Percentiles rank a stretch among this genome's conserved stretches.
Evolutionary conservation across 1,140 invertebrate genomes (phyloP).

Genomic region (Drosophila saltans): DNA sequence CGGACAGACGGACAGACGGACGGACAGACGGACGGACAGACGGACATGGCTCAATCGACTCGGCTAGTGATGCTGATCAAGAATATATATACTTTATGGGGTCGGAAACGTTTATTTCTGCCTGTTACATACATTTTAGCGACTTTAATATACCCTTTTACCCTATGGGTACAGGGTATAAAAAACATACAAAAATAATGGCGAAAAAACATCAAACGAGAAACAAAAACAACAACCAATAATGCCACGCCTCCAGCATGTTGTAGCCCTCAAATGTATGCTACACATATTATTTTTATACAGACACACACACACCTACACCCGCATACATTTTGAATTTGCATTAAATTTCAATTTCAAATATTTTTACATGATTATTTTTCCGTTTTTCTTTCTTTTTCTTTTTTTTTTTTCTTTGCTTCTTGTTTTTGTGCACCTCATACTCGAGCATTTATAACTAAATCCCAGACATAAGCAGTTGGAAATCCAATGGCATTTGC

Average conservation of each 20-base stretch:
- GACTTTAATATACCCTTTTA: too few species aligned
- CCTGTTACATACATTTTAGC: too few species aligned
- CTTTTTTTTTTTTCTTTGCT: slow-evolving; percentile 16
- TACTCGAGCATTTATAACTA: slow-evolving; percentile 70
- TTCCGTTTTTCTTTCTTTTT: slow-evolving; percentile 2
- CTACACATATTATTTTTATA: slow-evolving; percentile 56
- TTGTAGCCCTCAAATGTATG: slow-evolving; percentile 40
- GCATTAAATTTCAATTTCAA: slow-evolving; percentile 78
- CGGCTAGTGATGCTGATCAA: too few species aligned
- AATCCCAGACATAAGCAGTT: slow-evolving; percentile 76
- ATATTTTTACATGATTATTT: slow-evolving; percentile 44
- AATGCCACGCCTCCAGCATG: slow-evolving; percentile 47
- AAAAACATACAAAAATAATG: slow-evolving; percentile 19
- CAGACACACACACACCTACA: slow-evolving; percentile 5
- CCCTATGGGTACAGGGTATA: too few species aligned
- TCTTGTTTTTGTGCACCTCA: slow-evolving; percentile 27
- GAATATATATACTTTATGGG: too few species aligned
- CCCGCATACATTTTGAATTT: slow-evolving; percentile 47
- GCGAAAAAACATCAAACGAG: slow-evolving; percentile 23
- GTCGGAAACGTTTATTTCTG: too few species aligned
- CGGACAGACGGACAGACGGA: too few species aligned
- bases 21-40: too few species aligned
- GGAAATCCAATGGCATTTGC: slow-evolving; percentile 66
- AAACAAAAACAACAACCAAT: slow-evolving; percentile 40
- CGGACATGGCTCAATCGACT: too few species aligned